These are phyloP conservation scores for Lithosia quadra DNA, from an alignment of 2,888 invertebrate species.

Conservation along the genomic window DNA sequence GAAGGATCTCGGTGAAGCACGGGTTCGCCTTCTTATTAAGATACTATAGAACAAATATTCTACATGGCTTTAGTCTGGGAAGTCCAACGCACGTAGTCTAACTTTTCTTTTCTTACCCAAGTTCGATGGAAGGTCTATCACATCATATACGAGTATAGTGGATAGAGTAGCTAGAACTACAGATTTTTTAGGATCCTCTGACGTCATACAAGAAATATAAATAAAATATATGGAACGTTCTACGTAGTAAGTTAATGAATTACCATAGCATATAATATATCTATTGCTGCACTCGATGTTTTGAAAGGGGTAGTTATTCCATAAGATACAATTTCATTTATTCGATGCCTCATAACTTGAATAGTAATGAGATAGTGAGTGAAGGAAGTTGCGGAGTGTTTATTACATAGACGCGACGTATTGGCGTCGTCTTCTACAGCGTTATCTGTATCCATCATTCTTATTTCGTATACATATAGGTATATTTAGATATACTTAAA, in stretches of 20 bases:
- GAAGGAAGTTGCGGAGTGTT: conserved; percentile 68
- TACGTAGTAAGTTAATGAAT: not conserved
- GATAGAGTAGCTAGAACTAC: too few species aligned
- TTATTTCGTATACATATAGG: conserved; percentile 28
- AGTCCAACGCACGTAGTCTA: too few species aligned
- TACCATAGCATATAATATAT: not conserved
- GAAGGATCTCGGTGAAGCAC: too few species aligned
- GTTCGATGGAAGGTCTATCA: too few species aligned
- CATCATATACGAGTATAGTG: too few species aligned
- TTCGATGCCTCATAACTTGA: conserved; percentile 58
- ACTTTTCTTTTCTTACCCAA: too few species aligned
- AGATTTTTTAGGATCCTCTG: not conserved
- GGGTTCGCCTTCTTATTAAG: too few species aligned
- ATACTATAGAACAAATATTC: too few species aligned
- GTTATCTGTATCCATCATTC: conserved; percentile 49
- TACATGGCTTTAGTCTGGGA: too few species aligned
- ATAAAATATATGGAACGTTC: too few species aligned
- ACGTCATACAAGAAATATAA: not conserved
- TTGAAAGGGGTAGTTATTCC: not conserved
- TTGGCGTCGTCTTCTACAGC: conserved; percentile 57
- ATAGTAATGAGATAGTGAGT: conserved; percentile 65
- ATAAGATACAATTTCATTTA: conserved; percentile 27
- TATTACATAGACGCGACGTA: conserved; percentile 68
- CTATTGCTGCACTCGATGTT: conserved; percentile 2
- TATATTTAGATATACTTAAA: conserved; percentile 17